These are phyloP conservation scores for Noctua janthe DNA, from an alignment of 2,888 invertebrate genomes.

Conservation along the genomic window DNA sequence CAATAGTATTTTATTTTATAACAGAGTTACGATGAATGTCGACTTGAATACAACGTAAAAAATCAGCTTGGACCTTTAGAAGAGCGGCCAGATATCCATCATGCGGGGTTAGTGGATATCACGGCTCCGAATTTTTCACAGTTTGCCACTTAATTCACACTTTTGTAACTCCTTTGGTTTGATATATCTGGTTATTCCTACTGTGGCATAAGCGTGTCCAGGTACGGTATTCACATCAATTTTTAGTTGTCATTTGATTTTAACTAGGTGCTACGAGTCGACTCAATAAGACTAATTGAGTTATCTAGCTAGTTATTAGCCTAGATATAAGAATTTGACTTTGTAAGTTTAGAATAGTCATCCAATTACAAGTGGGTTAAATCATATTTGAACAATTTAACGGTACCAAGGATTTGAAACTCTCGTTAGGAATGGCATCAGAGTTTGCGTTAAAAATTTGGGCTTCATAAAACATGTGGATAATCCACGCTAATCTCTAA, in stretches of 20 bases:
- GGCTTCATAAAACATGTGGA: conserved; percentile 31
- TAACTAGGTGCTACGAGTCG: background rate
- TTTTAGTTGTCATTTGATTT: background rate
- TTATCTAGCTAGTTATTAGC: conserved; percentile 44
- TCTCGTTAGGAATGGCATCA: conserved; percentile 3
- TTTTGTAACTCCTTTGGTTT: background rate
- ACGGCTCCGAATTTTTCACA: background rate
- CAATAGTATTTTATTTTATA: background rate
- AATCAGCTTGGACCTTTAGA: background rate
- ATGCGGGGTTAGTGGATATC: background rate
- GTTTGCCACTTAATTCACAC: background rate
- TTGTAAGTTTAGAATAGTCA: conserved; percentile 11
- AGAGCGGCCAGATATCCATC: background rate
- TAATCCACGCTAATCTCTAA: conserved; percentile 41
- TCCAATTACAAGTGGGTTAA: conserved; percentile 31
- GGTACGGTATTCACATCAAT: background rate
- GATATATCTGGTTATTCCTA: background rate
- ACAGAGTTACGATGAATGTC: conserved; percentile 17
- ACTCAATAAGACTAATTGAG: conserved; percentile 35
- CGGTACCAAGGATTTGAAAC: conserved; percentile 3
- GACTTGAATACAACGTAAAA: background rate
- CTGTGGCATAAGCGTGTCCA: no score
- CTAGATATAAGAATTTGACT: conserved; percentile 40
- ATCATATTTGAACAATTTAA: conserved; percentile 22
- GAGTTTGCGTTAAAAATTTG: conserved; percentile 31